These are phyloP conservation scores for Labroides dimidiatus DNA, from an alignment of 2,797 vertebrate genomes.

Conservation along the genomic window DNA sequence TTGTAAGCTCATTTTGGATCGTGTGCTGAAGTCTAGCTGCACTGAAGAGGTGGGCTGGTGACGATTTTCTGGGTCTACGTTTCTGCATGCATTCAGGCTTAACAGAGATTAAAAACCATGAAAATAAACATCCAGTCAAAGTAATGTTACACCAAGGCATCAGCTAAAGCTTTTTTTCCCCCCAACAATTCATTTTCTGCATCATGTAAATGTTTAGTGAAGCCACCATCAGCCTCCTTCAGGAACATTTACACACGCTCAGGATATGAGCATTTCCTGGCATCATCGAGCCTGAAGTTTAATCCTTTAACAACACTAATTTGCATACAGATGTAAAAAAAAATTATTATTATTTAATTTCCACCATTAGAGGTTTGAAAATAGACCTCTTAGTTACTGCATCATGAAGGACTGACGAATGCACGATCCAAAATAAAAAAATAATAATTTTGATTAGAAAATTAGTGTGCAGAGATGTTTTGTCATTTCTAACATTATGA, in stretches of 20 bases:
- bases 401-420: no score
- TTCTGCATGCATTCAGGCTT: constrained; percentile 6
- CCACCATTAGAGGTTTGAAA: no score
- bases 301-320: no score
- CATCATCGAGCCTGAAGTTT: background rate
- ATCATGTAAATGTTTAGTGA: constrained; percentile 10
- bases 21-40: constrained; percentile 9
- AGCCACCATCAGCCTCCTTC: background rate
- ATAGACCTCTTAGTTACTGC: no score
- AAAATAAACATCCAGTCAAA: constrained; percentile 29
- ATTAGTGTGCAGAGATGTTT: no score
- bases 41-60: background rate
- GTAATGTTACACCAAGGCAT: constrained; percentile 18
- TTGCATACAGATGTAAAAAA: no score
- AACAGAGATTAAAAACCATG: constrained; percentile 17
- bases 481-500: no score
- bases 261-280: background rate
- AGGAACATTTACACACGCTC: background rate
- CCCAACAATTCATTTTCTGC: constrained; percentile 17
- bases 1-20: constrained; percentile 21
- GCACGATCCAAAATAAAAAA: no score
- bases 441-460: no score
- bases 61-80: constrained; percentile 11
- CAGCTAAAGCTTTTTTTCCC: constrained; percentile 13
- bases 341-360: no score